Conservation (phyloP, 2,113 vertebrate genomes). For the Dendrocopos noguchii region DNA sequence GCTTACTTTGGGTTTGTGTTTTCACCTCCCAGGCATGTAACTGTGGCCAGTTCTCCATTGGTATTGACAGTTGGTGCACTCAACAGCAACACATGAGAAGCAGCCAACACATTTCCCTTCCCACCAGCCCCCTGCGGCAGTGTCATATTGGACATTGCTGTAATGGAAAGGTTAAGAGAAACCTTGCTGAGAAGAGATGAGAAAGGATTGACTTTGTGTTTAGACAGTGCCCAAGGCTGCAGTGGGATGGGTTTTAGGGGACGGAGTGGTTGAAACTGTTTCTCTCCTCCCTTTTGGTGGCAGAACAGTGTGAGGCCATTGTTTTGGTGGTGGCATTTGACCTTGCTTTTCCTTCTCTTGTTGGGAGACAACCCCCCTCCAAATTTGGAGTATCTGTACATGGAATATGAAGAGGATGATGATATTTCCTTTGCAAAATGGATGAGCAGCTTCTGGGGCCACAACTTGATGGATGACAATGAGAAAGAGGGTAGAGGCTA, state of each 20-base stretch:
- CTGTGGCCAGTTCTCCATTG: constrained; percentile 75
- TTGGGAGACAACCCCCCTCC: not conserved
- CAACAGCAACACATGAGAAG: constrained; percentile 79
- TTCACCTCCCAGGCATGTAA: constrained; percentile 63
- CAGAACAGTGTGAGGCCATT: not conserved
- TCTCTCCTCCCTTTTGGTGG: constrained; percentile 4
- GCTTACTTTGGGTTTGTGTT: constrained; percentile 28
- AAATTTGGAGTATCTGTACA: constrained; percentile 64
- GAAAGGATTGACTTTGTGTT: constrained; percentile 78
- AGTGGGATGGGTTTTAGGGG: constrained; percentile 39
- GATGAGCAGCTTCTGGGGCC: constrained; percentile 99
- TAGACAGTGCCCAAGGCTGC: constrained; percentile 70
- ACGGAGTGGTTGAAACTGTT: constrained; percentile 1
- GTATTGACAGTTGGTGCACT: constrained; percentile 83
- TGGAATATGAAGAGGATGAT: constrained; percentile 91
- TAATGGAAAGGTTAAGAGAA: constrained; percentile 88
- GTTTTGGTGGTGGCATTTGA: constrained; percentile 16
- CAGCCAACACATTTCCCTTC: constrained; percentile 67
- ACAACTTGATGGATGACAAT: constrained; percentile 77
- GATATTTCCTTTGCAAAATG: constrained; percentile 95
- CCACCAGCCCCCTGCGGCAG: constrained; percentile 69
- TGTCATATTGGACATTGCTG: constrained; percentile 67
- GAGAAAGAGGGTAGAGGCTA: constrained; percentile 78
- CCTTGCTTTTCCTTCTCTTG: not conserved
- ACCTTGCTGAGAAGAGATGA: constrained; percentile 79